These are phyloP conservation scores for Syngnathus scovelli DNA, from an alignment of 2,113 vertebrate genomes.

Conservation along the genomic window DNA sequence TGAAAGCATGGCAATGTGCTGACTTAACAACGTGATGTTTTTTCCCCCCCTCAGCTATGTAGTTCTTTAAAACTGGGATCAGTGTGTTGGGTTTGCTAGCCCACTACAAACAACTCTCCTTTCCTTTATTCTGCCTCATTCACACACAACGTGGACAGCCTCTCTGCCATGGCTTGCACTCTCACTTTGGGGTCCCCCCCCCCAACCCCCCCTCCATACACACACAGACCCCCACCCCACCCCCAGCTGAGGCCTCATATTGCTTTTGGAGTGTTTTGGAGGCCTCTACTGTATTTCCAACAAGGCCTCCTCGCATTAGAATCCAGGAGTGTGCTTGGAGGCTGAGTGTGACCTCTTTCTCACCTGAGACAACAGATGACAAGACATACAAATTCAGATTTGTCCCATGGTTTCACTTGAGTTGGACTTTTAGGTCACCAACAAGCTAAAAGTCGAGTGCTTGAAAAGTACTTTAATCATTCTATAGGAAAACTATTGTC, in stretches of 20 bases:
- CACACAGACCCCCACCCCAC: not conserved
- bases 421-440: too few species aligned
- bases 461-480: not conserved
- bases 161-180: conserved; percentile 6
- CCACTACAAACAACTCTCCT: conserved; percentile 11
- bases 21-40: conserved; percentile 63
- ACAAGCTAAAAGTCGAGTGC: not conserved
- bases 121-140: not conserved
- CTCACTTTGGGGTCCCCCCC: conserved; percentile 21
- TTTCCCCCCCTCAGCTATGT: conserved; percentile 40
- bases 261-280: conserved; percentile 49
- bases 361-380: conserved; percentile 7
- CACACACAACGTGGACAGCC: conserved; percentile 12
- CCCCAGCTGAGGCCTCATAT: conserved; percentile 53
- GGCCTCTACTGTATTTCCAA: conserved; percentile 46
- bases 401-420: conserved; percentile 18
- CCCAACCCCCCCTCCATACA: not conserved
- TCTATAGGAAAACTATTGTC: conserved; percentile 10
- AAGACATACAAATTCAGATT: conserved; percentile 17
- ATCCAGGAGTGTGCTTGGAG: conserved; percentile 34
- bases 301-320: conserved; percentile 42
- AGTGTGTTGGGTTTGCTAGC: conserved; percentile 45
- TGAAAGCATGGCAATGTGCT: conserved; percentile 60
- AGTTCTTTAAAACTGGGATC: conserved; percentile 4
- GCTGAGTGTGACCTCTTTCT: conserved; percentile 16